Evolutionary conservation across 2,888 invertebrate species (phyloP).

Genomic region (Drosophila melanocephala): DNA sequence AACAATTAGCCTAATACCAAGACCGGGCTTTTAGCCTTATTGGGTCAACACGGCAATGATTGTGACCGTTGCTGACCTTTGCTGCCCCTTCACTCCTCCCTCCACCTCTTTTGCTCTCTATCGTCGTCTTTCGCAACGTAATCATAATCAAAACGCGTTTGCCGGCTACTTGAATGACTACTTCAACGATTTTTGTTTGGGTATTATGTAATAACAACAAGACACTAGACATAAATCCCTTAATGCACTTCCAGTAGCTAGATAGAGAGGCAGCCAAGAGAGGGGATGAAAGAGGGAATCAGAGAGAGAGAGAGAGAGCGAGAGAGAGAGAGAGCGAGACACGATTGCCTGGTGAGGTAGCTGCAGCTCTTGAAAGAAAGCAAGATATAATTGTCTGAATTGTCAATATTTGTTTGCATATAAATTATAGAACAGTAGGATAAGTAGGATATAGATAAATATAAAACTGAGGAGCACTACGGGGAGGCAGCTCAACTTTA

Average conservation of each 20-base stretch:
- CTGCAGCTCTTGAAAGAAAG: background rate
- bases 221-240: constrained; percentile 13
- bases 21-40: constrained; percentile 71
- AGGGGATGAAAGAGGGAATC: background rate
- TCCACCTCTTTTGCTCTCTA: background rate
- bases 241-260: constrained; percentile 1
- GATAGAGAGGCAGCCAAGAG: background rate
- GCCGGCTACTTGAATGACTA: constrained; percentile 18
- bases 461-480: background rate
- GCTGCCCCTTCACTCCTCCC: background rate
- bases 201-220: constrained; percentile 54
- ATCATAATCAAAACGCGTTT: constrained; percentile 51
- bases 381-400: background rate
- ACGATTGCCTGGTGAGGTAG: background rate
- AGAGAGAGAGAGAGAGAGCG: background rate
- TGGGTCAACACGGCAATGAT: constrained; percentile 40
- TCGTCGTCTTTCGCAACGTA: constrained; percentile 14
- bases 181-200: constrained; percentile 29
- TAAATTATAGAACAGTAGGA: background rate
- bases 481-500: no score
- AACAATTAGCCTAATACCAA: constrained; percentile 77
- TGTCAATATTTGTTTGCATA: background rate
- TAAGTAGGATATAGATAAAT: background rate
- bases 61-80: constrained; percentile 8
- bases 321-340: background rate